Evolutionary conservation across 1,140 invertebrate species (phyloP).

Genomic region (Oscheius sp.): DNA sequence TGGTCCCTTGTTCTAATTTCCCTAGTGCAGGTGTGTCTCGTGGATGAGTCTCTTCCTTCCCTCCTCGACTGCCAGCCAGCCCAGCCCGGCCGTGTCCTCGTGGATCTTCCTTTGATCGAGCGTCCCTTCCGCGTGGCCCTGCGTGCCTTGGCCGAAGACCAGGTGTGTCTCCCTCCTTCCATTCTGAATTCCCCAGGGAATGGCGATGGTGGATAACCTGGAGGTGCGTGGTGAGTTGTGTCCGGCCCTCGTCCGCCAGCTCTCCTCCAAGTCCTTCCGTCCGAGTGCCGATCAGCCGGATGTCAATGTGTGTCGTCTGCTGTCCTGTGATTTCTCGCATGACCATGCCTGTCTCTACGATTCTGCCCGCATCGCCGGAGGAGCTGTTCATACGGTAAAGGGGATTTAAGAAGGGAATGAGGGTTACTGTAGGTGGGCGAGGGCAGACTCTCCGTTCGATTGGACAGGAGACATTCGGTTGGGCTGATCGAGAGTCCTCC

Average conservation of each 20-base stretch:
- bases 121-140: conserved; percentile 54
- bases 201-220: conserved; percentile 23
- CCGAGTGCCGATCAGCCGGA: conserved; percentile 37
- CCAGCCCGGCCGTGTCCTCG: conserved; percentile 11
- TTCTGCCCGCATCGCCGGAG: conserved; percentile 37
- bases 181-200: conserved; percentile 3
- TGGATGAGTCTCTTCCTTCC: conserved; percentile 21
- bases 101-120: conserved; percentile 49
- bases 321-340: conserved; percentile 50
- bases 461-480: conserved; percentile 37
- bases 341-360: conserved; percentile 53
- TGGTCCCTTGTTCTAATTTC: no score
- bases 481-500: conserved; percentile 50
- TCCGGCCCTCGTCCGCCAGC: conserved; percentile 23
- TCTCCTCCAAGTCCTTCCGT: conserved; percentile 27
- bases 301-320: conserved; percentile 52
- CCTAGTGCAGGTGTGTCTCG: conserved; percentile 24
- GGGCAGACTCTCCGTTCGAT: background rate
- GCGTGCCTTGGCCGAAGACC: conserved; percentile 26
- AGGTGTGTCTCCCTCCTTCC: background rate
- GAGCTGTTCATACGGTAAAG: conserved; percentile 14
- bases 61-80: conserved; percentile 36
- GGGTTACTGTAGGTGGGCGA: conserved; percentile 39
- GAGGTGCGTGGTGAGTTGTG: conserved; percentile 42
- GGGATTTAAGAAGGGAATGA: background rate